Evolutionary conservation across 2,113 vertebrate species (phyloP), one percentile per base, ranked within the genome.

Genomic region (Dipodomys merriami): DNA sequence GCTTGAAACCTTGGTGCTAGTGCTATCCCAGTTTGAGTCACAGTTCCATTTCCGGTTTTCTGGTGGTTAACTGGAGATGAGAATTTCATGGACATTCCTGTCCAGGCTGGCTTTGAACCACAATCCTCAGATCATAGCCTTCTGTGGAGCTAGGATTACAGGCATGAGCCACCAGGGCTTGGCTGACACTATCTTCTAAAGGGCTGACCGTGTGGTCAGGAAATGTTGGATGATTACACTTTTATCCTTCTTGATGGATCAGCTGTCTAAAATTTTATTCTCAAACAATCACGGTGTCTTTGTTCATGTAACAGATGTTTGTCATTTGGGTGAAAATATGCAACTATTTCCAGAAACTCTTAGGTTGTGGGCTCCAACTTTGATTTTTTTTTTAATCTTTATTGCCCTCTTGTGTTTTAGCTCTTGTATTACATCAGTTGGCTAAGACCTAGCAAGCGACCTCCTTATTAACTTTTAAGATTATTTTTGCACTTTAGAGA

Each of bases 351-450:
- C 96, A 97, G 88, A 91, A 93, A 95, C 64, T 13, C 94, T 92
- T 89, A 88, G 85, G 62, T 93, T 96, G 35, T 2, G 46, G 16
- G 72, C 90, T 96, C 96, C 95, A 6, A 15, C 5, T 57, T 57
- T 57, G 53, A 39, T 57, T 57, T 11, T 57, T 90, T 67, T 91
- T 96, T 93, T n/a, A 96, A 96, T 97, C 97, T 97, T 95, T 94
- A 0, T 97, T 98, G 98, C 98, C 98, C 98, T 98, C 98, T 98
- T 82, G 96, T 97, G 98, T 97, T 96, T 71, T 81, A 95, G 87
- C n/a, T 65, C 30, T 57, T 91, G 96, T 73, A 97, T 94, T 95
- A 83, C 96, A 93, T 74, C 90, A 83, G 22, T 53, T 90, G 85
- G 77, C 83, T 72, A 9, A 94, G 30, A 49, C 72, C 79, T 72